A percentile compares a stretch with the other conserved stretches of the same genome.
Conservation (phyloP, 2,888 invertebrate genomes). For the Mylabris sibirica region DNA sequence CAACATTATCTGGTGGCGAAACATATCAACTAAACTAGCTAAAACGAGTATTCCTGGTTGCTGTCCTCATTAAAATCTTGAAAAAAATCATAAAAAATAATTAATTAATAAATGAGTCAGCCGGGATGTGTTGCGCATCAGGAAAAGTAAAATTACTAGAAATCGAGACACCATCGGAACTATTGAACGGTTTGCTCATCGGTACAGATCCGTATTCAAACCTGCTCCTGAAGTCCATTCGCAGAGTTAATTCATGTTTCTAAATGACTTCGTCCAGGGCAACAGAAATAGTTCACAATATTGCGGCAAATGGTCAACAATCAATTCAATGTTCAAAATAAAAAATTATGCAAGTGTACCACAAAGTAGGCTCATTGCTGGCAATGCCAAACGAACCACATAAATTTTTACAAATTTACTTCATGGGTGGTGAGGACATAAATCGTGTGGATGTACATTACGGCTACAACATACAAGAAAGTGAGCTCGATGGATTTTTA, state of each 20-base stretch:
- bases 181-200: constrained; percentile 38
- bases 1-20: too few species aligned
- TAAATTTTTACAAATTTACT: constrained; percentile 51
- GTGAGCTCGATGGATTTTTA: constrained; percentile 44
- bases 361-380: constrained; percentile 42
- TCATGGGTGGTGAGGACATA: constrained; percentile 24
- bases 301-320: constrained; percentile 5
- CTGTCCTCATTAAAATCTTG: too few species aligned
- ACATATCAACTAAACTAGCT: too few species aligned
- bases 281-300: constrained; percentile 34
- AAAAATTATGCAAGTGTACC: constrained; percentile 36
- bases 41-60: too few species aligned
- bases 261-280: constrained; percentile 43
- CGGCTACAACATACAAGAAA: not conserved
- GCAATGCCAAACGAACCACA: constrained; percentile 44
- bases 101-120: too few species aligned
- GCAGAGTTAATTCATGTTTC: constrained; percentile 37
- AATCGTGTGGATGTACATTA: too few species aligned
- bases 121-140: constrained; percentile 39
- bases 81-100: too few species aligned
- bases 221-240: constrained; percentile 10
- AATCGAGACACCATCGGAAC: constrained; percentile 41
- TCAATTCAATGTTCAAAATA: constrained; percentile 34
- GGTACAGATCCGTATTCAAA: constrained; percentile 33
- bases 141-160: constrained; percentile 37